Percentiles rank a stretch among this genome's conserved stretches.
Conservation (phyloP, 2,113 vertebrate genomes). For the Cinclus mexicanus region DNA sequence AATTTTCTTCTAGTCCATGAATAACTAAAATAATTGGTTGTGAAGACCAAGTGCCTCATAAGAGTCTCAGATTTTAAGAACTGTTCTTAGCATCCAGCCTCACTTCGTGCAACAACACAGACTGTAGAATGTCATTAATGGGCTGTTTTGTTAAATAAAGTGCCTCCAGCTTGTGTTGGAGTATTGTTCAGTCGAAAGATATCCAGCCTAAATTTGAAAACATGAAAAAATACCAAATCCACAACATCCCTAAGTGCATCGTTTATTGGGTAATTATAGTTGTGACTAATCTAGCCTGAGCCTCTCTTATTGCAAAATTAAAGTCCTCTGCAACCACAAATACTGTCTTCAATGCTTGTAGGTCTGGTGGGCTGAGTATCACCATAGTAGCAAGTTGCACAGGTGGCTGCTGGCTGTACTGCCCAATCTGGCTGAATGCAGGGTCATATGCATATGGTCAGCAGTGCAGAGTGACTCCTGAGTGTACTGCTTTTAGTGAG, state of each 20-base stretch:
- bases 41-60: neutral
- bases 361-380: neutral
- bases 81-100: neutral
- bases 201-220: neutral
- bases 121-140: neutral
- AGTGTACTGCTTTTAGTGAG: neutral
- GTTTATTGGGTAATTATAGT: neutral
- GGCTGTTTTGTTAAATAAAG: neutral
- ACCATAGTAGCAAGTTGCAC: neutral
- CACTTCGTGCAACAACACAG: neutral
- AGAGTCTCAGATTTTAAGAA: neutral
- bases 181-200: neutral
- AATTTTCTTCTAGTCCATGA: neutral
- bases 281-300: neutral
- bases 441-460: neutral
- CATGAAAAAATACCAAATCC: neutral
- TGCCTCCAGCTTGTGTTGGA: neutral
- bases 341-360: neutral
- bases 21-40: constrained; percentile 3
- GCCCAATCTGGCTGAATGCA: neutral
- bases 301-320: neutral
- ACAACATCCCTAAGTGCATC: neutral
- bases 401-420: neutral
- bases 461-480: neutral
- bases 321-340: neutral